phyloP scores from a whole-genome alignment of 2,888 invertebrate genomes.

The Drosophila buzzatii region DNA sequence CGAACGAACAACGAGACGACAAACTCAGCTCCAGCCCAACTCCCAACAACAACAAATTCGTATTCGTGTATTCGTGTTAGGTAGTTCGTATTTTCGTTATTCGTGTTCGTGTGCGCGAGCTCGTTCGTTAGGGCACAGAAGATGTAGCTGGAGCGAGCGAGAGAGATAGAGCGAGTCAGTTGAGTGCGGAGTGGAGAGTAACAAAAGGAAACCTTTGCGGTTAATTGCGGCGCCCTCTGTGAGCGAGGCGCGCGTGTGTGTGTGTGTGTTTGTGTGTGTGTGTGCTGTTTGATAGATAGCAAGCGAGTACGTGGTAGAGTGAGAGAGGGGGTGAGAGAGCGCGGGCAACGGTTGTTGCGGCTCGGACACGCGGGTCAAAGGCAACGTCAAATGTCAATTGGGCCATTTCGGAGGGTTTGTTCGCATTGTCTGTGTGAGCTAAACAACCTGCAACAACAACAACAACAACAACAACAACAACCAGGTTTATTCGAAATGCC shows the following conservation, averaged over 20 bases:
- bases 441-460: slow-evolving; percentile 48
- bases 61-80: slow-evolving; percentile 21
- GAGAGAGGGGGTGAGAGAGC: neutral
- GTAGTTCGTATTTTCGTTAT: neutral
- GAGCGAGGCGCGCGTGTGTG: neutral
- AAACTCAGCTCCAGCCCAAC: slow-evolving; percentile 11
- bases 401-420: slow-evolving; percentile 51
- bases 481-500: slow-evolving; percentile 11
- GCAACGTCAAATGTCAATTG: slow-evolving; percentile 77
- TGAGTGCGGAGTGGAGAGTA: slow-evolving; percentile 37
- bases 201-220: slow-evolving; percentile 78
- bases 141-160: slow-evolving; percentile 6
- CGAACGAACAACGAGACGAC: slow-evolving; percentile 5
- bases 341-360: slow-evolving; percentile 4
- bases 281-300: slow-evolving; percentile 1
- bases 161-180: neutral
- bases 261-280: neutral
- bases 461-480: neutral
- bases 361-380: slow-evolving; percentile 55
- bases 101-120: neutral
- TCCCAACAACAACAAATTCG: neutral
- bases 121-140: slow-evolving; percentile 20
- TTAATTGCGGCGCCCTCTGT: slow-evolving; percentile 67
- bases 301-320: neutral
- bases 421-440: slow-evolving; percentile 30